Evolutionary conservation across 2,113 vertebrate species (phyloP).

Genomic region (Telmatochromis sp.): DNA sequence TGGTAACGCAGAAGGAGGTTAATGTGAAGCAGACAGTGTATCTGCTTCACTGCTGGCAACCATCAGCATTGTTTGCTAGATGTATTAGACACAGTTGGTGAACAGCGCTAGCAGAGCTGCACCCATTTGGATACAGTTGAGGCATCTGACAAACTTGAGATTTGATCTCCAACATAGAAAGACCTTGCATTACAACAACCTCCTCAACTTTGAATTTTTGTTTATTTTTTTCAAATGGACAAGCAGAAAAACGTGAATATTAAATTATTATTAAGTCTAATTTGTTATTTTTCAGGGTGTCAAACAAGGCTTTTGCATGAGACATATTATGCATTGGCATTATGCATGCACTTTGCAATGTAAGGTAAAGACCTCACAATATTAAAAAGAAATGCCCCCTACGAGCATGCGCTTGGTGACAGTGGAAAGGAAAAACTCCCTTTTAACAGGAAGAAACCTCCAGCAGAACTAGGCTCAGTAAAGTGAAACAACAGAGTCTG

Average conservation of each 20-base stretch:
- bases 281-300: background rate
- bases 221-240: background rate
- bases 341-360: background rate
- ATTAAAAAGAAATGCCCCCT: background rate
- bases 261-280: background rate
- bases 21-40: constrained; percentile 24
- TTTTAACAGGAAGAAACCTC: background rate
- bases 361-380: background rate
- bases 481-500: background rate
- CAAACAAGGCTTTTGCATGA: background rate
- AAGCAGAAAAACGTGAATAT: background rate
- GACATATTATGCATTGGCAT: background rate
- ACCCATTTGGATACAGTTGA: background rate
- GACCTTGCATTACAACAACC: background rate
- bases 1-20: constrained; percentile 30
- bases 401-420: background rate
- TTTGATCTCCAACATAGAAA: background rate
- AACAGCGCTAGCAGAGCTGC: background rate
- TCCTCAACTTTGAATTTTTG: background rate
- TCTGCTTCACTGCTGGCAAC: background rate
- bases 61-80: constrained; percentile 4
- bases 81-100: constrained; percentile 1
- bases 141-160: background rate
- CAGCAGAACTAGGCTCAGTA: background rate
- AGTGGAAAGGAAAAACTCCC: background rate